Evolutionary conservation across 2,888 invertebrate species (phyloP), one percentile per base, ranked within the genome.

Genomic region (Andrena flavipes): DNA sequence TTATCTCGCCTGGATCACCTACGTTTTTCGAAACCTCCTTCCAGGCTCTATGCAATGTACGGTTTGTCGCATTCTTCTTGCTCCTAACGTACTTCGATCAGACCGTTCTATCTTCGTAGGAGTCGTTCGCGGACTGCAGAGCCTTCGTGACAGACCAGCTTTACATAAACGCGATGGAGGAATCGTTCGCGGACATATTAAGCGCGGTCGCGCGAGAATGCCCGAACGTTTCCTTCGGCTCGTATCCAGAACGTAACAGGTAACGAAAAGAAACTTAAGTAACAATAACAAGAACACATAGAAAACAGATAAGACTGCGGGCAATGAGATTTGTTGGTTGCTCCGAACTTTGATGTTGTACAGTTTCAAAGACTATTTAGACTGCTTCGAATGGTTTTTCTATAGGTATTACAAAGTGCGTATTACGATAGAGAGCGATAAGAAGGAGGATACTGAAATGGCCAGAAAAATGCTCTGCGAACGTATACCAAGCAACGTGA

Each of bases 1-100:
- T 95, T 87, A 95, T 97, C 74, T 96, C 97, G 88, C 97, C 97
- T 51, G 97, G 97, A 2, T 95, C 97, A 60, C 97, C 97, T 2
- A 93, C 94, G 83, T 94, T 95, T 67, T 91, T 95, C 65, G 91
- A 94, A 84, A 91, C 90, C 76, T 92, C 94, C 0, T 95, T 95
- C 76, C 90, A 89, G 20, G 89, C 89, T 62, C 86, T 94, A 20
- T 84, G 90, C 92, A 88, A 93, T 91, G 94, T 88, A 85, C 23
- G 20, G 1, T 5, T 49, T 6, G 33, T 23, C 26, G 42, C 16
- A 8, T 20, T 20, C n/a, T 10, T 30, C 6, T 10, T 13, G 30
- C 0, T 30, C 0, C 13, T 2, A 65, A 42, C 0, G 26, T 8
- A 5, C n/a, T 30, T 4, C 5, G n/a, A 20, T 51, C 30, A 59